phyloP scores from a whole-genome alignment of 2,888 invertebrate genomes.

The Andrena flavipes region DNA sequence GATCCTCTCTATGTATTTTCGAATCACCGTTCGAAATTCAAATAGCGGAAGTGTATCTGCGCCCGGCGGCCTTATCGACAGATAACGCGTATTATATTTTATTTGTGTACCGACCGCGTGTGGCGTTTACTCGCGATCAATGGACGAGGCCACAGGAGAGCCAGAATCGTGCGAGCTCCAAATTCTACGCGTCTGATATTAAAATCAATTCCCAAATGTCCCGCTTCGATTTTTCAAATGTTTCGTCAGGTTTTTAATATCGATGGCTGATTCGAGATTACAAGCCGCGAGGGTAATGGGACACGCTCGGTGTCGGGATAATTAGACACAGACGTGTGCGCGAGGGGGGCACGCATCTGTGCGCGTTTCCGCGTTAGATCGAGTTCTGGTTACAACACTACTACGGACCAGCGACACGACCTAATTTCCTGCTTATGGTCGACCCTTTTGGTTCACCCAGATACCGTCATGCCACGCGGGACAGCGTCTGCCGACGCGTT shows the following conservation, averaged over 20 bases:
- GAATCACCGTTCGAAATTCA: constrained; percentile 45
- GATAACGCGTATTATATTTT: constrained; percentile 45
- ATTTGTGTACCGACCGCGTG: constrained; percentile 28
- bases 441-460: constrained; percentile 65
- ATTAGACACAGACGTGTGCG: no score
- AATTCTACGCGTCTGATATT: no score
- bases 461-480: constrained; percentile 45
- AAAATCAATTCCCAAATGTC: not conserved
- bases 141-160: constrained; percentile 11
- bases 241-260: no score
- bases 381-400: constrained; percentile 56
- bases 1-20: constrained; percentile 32
- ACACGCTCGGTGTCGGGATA: no score
- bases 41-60: constrained; percentile 46
- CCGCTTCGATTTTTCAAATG: no score
- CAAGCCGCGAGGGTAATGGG: no score
- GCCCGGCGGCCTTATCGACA: constrained; percentile 20
- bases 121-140: constrained; percentile 38
- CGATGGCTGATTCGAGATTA: no score
- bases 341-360: constrained; percentile 30
- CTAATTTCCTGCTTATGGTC: constrained; percentile 67
- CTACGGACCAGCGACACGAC: constrained; percentile 56
- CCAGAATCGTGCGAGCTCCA: not conserved
- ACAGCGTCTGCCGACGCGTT: constrained; percentile 42
- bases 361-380: constrained; percentile 52